Evolutionary conservation across 2,888 invertebrate species (phyloP), one percentile per base, ranked within the genome.

Genomic region (Hipparchia semele): DNA sequence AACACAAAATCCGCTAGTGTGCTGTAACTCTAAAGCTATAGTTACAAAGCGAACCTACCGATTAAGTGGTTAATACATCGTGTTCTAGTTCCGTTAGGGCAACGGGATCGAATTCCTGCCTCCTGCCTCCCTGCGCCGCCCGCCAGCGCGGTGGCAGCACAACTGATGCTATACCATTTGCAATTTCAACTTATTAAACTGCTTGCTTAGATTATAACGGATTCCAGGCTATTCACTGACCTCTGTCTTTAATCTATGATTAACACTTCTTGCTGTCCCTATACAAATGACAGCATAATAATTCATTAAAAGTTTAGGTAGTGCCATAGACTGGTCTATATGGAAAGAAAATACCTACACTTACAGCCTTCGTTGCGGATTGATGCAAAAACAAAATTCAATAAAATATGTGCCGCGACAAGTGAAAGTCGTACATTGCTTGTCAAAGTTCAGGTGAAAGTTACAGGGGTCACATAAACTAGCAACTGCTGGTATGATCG

Each of bases 41-140:
- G 53, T 33, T 49, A 68, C 68, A 68, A 59, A 68, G 68, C 49
- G 58, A 68, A 68, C 58, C 62, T 73, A 75, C 71, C 77, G 81
- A 81, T 80, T 80, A 80, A 80, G 79, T 79, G 77, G 79, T 80
- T 76, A 80, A 79, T 80, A 72, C 72, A 61, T 61, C 70, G 70
- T 73, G 79, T 75, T 73, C 76, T 74, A 76, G 70, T 74, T 73
- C 82, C 82, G 83, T 81, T 83, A 82, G 74, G 74, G 78, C 83
- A 84, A 84, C 84, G 84, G 84, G 80, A 81, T 77, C 78, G 77
- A 77, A 82, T 83, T 79, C 83, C 83, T 60, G 73, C 68, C 45
- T 2, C 39, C 67, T 49, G 49, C 49, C 46, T 46, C 5, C 46
- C 46, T 6, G 6, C 49, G 39, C 2, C 39, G 39, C 39, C 39